Evolutionary conservation across 2,113 vertebrate genomes (phyloP).

Genomic region (Glaucidium brasilianum): DNA sequence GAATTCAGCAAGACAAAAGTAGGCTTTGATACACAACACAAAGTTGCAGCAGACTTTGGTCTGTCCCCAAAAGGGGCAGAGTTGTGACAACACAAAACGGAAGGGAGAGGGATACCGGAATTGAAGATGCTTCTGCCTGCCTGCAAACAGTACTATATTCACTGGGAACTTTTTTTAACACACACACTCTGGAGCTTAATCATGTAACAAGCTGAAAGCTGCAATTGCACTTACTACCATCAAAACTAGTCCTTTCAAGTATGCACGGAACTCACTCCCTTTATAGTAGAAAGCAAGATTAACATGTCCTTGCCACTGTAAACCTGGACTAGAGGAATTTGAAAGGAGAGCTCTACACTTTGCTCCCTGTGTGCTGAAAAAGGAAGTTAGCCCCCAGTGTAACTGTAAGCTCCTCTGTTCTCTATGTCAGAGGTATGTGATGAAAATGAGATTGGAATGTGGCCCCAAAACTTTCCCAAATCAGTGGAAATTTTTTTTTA

Average conservation of each 20-base stretch:
- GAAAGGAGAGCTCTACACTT: not conserved
- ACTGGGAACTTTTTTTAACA: not conserved
- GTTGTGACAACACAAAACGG: not conserved
- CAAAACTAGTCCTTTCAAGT: not conserved
- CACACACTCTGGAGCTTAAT: not conserved
- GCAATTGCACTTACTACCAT: not conserved
- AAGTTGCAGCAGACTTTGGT: conserved; percentile 24
- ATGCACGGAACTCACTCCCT: not conserved
- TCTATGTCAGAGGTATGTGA: not conserved
- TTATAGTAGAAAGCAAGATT: not conserved
- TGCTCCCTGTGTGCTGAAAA: not conserved
- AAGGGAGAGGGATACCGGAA: not conserved
- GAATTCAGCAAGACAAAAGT: conserved; percentile 42
- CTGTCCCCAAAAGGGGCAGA: conserved; percentile 22
- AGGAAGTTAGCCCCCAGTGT: not conserved
- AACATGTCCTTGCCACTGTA: not conserved
- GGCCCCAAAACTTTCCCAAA: not conserved
- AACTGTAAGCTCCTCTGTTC: not conserved
- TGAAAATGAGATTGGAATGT: not conserved
- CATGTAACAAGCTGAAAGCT: not conserved
- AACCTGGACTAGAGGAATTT: not conserved
- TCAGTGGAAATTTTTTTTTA: not conserved
- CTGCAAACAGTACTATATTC: not conserved
- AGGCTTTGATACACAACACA: conserved; percentile 12
- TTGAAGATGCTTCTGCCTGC: not conserved